A percentile compares a stretch with the other conserved stretches of the same genome.
phyloP scores from a whole-genome alignment of 2,113 vertebrate species.

The Fulica atra region DNA sequence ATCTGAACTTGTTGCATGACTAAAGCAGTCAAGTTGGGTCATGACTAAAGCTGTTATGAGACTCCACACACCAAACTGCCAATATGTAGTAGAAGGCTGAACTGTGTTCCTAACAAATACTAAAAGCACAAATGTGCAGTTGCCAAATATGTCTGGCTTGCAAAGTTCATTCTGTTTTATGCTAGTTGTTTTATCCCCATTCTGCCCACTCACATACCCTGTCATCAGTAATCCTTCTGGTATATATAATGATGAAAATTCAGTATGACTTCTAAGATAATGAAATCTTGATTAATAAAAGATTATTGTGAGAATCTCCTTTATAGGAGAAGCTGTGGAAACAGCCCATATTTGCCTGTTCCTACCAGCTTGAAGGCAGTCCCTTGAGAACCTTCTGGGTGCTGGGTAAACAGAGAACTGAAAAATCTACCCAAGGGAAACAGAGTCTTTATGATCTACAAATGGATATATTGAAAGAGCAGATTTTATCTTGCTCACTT shows the following conservation, averaged over 20 bases:
- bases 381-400: neutral
- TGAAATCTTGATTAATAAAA: neutral
- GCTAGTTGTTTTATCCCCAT: neutral
- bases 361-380: neutral
- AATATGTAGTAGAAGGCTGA: neutral
- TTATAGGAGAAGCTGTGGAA: neutral
- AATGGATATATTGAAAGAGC: neutral
- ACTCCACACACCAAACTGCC: neutral
- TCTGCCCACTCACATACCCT: constrained; percentile 9
- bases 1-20: neutral
- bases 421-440: neutral
- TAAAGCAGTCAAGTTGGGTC: neutral
- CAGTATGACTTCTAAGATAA: neutral
- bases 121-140: neutral
- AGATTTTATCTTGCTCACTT: neutral
- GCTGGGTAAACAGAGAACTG: neutral
- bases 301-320: neutral
- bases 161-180: constrained; percentile 24
- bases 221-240: neutral
- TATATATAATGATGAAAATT: neutral
- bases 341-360: neutral
- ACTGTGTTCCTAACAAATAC: constrained; percentile 1
- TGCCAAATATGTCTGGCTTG: constrained; percentile 1
- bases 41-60: constrained; percentile 30
- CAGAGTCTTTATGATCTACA: neutral